A percentile compares a stretch with the other conserved stretches of the same genome.
Evolutionary conservation across 2,888 invertebrate species (phyloP).

Genomic region (Chromoteleia sp.): DNA sequence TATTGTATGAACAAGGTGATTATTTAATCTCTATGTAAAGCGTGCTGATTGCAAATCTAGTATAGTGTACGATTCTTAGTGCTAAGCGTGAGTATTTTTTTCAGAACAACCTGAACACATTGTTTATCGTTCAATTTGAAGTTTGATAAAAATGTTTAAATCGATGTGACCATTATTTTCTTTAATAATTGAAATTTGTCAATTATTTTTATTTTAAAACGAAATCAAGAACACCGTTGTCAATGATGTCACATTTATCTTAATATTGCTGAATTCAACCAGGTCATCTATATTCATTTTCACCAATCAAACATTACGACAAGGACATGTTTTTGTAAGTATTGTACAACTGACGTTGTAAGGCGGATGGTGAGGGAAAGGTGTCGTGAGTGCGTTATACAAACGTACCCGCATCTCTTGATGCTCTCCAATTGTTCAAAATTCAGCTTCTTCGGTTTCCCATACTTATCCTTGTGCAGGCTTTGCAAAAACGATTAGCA

Average conservation of each 20-base stretch:
- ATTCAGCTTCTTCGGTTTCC: conserved; percentile 92
- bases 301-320: conserved; percentile 33
- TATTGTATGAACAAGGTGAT: neutral
- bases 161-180: too few species aligned
- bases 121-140: conserved; percentile 4
- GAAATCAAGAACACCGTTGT: too few species aligned
- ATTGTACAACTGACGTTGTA: conserved; percentile 44
- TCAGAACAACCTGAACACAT: neutral
- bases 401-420: conserved; percentile 91
- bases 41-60: conserved; percentile 10
- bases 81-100: neutral
- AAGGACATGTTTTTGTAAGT: conserved; percentile 19
- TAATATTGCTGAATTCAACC: too few species aligned
- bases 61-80: neutral
- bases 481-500: conserved; percentile 88
- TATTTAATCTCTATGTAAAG: conserved; percentile 5
- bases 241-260: too few species aligned
- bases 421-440: conserved; percentile 91
- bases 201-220: neutral
- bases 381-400: conserved; percentile 74
- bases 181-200: too few species aligned
- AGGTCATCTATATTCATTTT: conserved; percentile 39
- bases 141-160: conserved; percentile 1
- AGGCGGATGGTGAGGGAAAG: conserved; percentile 57
- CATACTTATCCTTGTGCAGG: conserved; percentile 95